These are phyloP conservation scores for Zelleria hepariella DNA, from an alignment of 2,888 invertebrate genomes.

Conservation along the genomic window DNA sequence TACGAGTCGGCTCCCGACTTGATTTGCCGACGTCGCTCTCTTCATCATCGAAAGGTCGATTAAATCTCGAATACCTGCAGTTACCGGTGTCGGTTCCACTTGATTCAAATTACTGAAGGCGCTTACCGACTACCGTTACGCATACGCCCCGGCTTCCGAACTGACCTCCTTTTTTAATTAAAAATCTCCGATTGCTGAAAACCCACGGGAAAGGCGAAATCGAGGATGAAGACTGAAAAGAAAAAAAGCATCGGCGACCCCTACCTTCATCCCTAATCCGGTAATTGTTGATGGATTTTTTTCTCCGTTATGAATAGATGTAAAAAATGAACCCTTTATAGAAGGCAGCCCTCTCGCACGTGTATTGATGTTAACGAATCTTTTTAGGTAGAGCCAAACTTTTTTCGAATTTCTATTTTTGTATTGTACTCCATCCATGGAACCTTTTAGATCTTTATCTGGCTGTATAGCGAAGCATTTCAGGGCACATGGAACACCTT, in stretches of 20 bases:
- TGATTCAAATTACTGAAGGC: constrained; percentile 25
- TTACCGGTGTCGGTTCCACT: constrained; percentile 9
- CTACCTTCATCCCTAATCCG: constrained; percentile 56
- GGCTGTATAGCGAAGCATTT: constrained; percentile 1
- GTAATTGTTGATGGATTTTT: constrained; percentile 56
- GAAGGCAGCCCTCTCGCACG: constrained; percentile 54
- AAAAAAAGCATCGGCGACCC: constrained; percentile 22
- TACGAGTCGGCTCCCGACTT: constrained; percentile 13
- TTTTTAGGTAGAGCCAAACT: constrained; percentile 48
- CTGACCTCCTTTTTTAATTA: constrained; percentile 41
- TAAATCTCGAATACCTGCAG: constrained; percentile 15
- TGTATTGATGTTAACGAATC: constrained; percentile 36
- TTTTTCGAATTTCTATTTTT: constrained; percentile 24
- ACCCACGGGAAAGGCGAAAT: constrained; percentile 33
- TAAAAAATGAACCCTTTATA: constrained; percentile 50
- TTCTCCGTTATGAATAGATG: constrained; percentile 41
- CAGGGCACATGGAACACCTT: neutral
- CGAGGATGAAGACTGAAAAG: constrained; percentile 30
- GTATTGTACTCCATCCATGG: constrained; percentile 24
- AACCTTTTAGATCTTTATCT: constrained; percentile 37
- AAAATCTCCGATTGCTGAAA: constrained; percentile 33
- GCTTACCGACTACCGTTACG: constrained; percentile 24
- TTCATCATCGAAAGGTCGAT: constrained; percentile 33
- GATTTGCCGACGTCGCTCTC: constrained; percentile 16
- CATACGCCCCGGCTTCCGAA: constrained; percentile 16